Evolutionary conservation across 2,888 invertebrate genomes (phyloP).

Genomic region (Empis livida): DNA sequence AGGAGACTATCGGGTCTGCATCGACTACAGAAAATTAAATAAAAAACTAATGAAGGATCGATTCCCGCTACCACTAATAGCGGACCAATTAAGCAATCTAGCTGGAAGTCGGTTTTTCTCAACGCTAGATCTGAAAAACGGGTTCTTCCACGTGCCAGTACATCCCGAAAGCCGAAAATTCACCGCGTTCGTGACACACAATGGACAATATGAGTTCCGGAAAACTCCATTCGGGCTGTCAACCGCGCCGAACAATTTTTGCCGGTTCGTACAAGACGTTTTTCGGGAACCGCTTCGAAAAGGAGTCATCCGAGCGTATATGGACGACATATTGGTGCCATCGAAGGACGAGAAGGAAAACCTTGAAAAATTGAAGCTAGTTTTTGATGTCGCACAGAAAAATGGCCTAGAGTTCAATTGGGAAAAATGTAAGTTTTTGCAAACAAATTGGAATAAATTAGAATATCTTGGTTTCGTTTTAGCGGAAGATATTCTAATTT

Average conservation of each 20-base stretch:
- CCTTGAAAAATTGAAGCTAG: no score
- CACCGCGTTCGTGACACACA: slow-evolving; percentile 11
- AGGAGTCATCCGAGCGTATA: no score
- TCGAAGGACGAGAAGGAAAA: no score
- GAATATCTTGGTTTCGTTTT: no score
- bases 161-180: slow-evolving; percentile 8
- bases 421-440: no score
- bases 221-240: slow-evolving; percentile 1
- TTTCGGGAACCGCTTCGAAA: neutral
- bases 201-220: slow-evolving; percentile 12
- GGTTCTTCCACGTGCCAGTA: slow-evolving; percentile 13
- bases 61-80: slow-evolving; percentile 10
- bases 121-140: slow-evolving; percentile 11
- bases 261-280: neutral
- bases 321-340: no score
- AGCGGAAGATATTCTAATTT: no score
- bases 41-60: neutral
- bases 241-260: neutral
- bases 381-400: no score
- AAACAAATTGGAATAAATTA: no score
- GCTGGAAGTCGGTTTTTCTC: slow-evolving; percentile 8
- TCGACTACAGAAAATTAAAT: neutral
- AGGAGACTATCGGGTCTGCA: neutral
- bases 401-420: neutral
- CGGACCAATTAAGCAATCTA: slow-evolving; percentile 12